Base-by-base conservation (phyloP, 2,888 invertebrate species). In the Caenorhabditis virilis region DNA sequence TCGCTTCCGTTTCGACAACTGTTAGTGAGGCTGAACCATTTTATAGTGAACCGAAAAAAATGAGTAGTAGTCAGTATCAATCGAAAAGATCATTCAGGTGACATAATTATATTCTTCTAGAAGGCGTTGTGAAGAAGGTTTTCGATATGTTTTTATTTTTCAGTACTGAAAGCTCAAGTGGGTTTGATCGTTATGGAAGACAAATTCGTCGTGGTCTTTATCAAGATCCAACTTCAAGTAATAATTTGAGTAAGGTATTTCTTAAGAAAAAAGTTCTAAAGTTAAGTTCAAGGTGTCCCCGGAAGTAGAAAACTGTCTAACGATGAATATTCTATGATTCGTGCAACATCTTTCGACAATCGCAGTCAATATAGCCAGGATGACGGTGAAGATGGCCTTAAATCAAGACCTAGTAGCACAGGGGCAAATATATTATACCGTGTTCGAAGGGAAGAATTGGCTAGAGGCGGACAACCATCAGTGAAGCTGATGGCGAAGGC, bases 381-480 rank as follows among this genome's bases (percentile, higher is more conserved):
- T 39, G 65, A 65, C 1, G 20, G 42, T n/a, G 57, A 57, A 2
- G 59, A 65, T 42, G 52, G 47, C 23, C 48, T 45, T 33, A 45
- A 43, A 2, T 33, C 55, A 2, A 59, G 65, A 7, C 53, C 65
- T 7, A 65, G 39, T 39, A 59, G 59, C 27, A 59, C 59, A 22
- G 51, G 81, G n/a, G 78, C 82, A 13, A 82, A 82, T 47, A 78
- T 82, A 42, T 64, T 82, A 35, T 82, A 80, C 60, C 69, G 76
- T 58, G 79, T 82, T 15, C 68, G 82, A 26, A 57, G 82, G 11
- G 80, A 82, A 58, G 82, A 82, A 52, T 52, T 82, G 46, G 77
- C 82, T 20, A 68, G 79, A 35, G 82, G 82, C 13, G 78, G 76
- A 22, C 69, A 76, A 16, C 82, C 82, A 1, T 78, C 82, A 0